Evolutionary conservation across 2,113 vertebrate genomes (phyloP), one percentile per base, ranked within the genome.

Genomic region (Mixornis gularis): DNA sequence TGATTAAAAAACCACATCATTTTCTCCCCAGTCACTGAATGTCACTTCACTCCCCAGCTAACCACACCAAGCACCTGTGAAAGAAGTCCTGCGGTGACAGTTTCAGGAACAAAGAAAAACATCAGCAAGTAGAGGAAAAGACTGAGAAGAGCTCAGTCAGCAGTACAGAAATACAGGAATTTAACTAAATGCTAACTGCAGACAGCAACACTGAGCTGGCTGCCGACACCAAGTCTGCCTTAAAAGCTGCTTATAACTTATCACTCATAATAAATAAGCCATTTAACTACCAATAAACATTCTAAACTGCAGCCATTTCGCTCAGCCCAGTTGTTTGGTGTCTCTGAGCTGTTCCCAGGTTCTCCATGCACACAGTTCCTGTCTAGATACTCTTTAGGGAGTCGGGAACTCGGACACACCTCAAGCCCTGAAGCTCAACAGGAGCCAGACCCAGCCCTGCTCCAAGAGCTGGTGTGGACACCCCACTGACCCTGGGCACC

Each of bases 301-400:
- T 80, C 56, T 40, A 6, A 34, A 25, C 51, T 62, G 30, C 63
- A 85, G 13, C 12, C 19, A 14, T 10, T 13, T 24, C 0, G 1
- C 30, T 48, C 29, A 36, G 72, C 22, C 18, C n/a, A 36, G 5
- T 5, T 27, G 14, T 7, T 15, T 3, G 3, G 0, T 11, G 15
- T 18, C 24, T 34, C 60, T 8, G 6, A 77, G 73, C 18, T 34
- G 24, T 12, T 49, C 13, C 51, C 41, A 38, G 6, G 36, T n/a
- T 43, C 24, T 21, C 9, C 8, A 17, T 26, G 30, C 1, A 7
- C 46, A 26, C 1, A 1, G 3, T 7, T 60, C 29, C 17, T 30
- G 27, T 21, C 56, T 24, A 22, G 25, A 38, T 17, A 8, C 5
- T 32, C 30, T 6, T 4, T 0, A 72, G 6, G 27, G 17, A 64